Conservation (phyloP, 2,113 vertebrate genomes). For the Sinocyclocheilus grahami region DNA sequence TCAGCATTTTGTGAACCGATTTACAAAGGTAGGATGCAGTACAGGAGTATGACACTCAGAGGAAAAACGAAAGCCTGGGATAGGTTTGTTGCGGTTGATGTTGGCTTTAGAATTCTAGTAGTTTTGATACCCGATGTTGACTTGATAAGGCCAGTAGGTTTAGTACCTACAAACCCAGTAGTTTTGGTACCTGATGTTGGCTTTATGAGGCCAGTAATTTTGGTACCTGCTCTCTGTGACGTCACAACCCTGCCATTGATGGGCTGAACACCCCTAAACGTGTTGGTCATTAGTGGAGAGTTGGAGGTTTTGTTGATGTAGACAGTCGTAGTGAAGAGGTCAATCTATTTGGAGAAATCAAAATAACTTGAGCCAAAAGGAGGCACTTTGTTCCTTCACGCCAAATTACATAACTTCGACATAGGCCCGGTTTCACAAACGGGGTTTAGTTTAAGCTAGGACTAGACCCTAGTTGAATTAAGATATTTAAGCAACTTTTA, state of each 20-base stretch:
- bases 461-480: no score
- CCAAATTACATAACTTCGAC: no score
- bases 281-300: slow-evolving; percentile 40
- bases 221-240: neutral
- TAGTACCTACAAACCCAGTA: neutral
- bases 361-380: no score
- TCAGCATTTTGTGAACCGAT: neutral
- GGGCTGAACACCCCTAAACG: slow-evolving; percentile 59
- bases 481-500: no score
- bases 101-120: no score
- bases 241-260: slow-evolving; percentile 35
- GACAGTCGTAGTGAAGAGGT: slow-evolving; percentile 58
- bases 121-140: no score
- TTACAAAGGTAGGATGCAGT: neutral
- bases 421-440: no score
- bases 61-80: neutral
- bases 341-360: no score
- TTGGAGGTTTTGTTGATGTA: neutral
- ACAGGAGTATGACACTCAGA: neutral
- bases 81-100: neutral
- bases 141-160: no score
- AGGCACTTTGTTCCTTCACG: slow-evolving; percentile 3
- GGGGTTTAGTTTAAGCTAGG: no score
- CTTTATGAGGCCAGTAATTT: no score
- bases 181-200: neutral